phyloP scores from a whole-genome alignment of 2,888 invertebrate genomes.

The Euphydryas editha region DNA sequence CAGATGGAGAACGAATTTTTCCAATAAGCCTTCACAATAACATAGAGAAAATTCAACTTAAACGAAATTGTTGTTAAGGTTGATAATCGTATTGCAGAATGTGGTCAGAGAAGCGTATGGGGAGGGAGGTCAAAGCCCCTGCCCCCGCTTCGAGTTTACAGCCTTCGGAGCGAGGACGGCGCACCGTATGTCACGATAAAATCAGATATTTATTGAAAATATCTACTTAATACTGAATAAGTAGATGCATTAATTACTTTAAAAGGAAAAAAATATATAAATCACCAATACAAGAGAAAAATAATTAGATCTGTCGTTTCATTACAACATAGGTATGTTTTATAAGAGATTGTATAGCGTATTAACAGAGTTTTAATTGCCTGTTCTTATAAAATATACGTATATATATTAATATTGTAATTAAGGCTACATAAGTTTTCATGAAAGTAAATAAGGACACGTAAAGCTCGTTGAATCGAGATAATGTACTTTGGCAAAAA shows the following conservation, averaged over 20 bases:
- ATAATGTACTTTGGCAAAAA: conserved; percentile 26
- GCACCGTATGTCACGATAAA: conserved; percentile 42
- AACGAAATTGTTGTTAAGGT: conserved; percentile 62
- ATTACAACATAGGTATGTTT: neutral
- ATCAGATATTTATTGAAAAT: conserved; percentile 44
- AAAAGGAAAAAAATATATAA: neutral
- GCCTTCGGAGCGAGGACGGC: conserved; percentile 39
- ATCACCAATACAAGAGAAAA: neutral
- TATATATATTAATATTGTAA: neutral
- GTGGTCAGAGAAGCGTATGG: conserved; percentile 50
- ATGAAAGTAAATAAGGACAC: conserved; percentile 27
- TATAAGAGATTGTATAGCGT: neutral
- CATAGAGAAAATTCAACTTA: conserved; percentile 54
- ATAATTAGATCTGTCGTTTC: neutral
- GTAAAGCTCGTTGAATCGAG: conserved; percentile 27
- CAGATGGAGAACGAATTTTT: conserved; percentile 68
- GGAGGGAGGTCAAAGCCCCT: conserved; percentile 70
- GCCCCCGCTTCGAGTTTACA: conserved; percentile 40
- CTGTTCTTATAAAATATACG: neutral
- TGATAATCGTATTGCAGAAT: conserved; percentile 53
- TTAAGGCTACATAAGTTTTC: conserved; percentile 10
- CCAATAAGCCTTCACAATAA: conserved; percentile 57
- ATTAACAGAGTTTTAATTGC: neutral
- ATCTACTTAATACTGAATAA: conserved; percentile 23
- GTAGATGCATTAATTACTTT: conserved; percentile 6